Evolutionary conservation across 2,888 invertebrate genomes (phyloP), one percentile per base, ranked within the genome.

Genomic region (Spicauda simplicius): DNA sequence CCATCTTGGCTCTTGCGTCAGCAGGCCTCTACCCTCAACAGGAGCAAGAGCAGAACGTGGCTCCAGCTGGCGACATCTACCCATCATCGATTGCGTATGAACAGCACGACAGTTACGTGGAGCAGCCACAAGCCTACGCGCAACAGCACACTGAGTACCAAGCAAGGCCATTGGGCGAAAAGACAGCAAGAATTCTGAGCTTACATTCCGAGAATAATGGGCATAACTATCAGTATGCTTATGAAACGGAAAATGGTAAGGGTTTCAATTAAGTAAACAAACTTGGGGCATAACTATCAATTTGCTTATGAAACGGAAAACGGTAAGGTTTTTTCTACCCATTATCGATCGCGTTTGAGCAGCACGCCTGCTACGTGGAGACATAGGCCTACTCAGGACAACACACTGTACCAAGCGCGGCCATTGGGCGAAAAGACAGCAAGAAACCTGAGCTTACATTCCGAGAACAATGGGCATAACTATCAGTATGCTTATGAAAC

Each of bases 171-270:
- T 73, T 72, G 10, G 80, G 76, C 10, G 86, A 88, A 64, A 86
- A 82, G 65, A 66, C 69, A 0, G 89, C 91, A 0, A 88, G 80
- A 69, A 88, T 90, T 10, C 58, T 91, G 54, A 79, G 76, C 11
- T 82, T 79, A n/a, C 75, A 82, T 1, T 77, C 78, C 1, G 86
- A 89, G 14, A 83, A 75, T 14, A 77, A 90, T 64, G 87, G 82
- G 0, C 87, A 90, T 50, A 82, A 81, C 50, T 93, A 92, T 64
- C 80, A 85, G 20, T 90, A 87, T 68, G 90, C 94, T 19, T 96
- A 94, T 80, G 95, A 95, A 75, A 95, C 95, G 71, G 95, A 95
- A 73, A 95, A 95, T 80, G 95, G 95, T 91, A 69, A 82, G 71
- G 67, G n/a, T n/a, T n/a, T n/a, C n/a, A n/a, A 25, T 25, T 25